These are phyloP conservation scores for Colostygia pectinataria DNA, from an alignment of 2,888 invertebrate genomes.

Conservation along the genomic window DNA sequence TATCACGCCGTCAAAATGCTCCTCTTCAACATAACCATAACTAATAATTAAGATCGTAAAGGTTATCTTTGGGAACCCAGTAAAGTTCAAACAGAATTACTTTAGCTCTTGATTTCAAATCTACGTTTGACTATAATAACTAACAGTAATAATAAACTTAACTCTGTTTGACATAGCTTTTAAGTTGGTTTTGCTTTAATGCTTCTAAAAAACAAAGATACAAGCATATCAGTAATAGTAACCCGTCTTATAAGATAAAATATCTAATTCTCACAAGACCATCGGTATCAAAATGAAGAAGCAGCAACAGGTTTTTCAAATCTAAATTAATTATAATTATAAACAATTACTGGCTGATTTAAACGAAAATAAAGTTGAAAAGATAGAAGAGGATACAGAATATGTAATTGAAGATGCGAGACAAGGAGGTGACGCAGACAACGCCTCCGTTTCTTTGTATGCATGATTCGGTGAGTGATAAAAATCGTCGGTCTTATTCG, in stretches of 20 bases:
- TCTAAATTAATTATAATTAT: constrained; percentile 79
- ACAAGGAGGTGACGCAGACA: constrained; percentile 63
- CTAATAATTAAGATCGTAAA: constrained; percentile 73
- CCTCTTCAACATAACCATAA: constrained; percentile 61
- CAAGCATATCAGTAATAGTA: constrained; percentile 26
- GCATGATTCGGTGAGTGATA: constrained; percentile 79
- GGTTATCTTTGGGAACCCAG: constrained; percentile 71
- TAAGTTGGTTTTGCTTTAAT: constrained; percentile 14
- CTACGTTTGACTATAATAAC: constrained; percentile 11
- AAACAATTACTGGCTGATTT: constrained; percentile 75
- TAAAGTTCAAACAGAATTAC: constrained; percentile 74
- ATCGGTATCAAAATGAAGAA: constrained; percentile 63
- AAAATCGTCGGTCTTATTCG: constrained; percentile 82
- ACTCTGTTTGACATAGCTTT: neutral
- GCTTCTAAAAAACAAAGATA: constrained; percentile 10
- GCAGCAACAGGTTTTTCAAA: constrained; percentile 60
- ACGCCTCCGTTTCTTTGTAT: constrained; percentile 78
- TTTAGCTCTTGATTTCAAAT: constrained; percentile 68
- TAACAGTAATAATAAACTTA: neutral
- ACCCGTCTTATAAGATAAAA: constrained; percentile 54
- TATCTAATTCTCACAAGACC: constrained; percentile 70
- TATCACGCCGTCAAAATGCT: constrained; percentile 64
- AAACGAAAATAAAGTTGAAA: constrained; percentile 59
- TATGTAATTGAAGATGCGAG: constrained; percentile 44
- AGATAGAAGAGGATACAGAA: constrained; percentile 55